phyloP scores from a whole-genome alignment of 2,113 vertebrate genomes.

The Larimichthys crocea region DNA sequence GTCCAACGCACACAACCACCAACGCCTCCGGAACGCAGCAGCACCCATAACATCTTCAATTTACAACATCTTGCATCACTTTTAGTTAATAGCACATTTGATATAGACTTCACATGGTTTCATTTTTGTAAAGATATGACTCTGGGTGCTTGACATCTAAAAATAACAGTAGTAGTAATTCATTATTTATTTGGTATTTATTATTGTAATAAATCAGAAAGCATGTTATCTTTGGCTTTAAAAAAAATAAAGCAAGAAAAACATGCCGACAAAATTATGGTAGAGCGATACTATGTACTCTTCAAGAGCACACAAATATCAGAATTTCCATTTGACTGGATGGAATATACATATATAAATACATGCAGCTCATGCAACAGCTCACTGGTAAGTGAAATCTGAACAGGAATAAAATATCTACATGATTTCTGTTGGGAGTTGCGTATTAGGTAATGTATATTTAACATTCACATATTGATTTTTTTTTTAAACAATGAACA shows the following conservation, averaged over 20 bases:
- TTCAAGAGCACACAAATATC: conserved; percentile 72
- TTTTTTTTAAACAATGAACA: not conserved
- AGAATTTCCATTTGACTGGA: conserved; percentile 63
- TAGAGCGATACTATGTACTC: conserved; percentile 64
- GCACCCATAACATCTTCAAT: not conserved
- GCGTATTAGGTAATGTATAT: too few species aligned
- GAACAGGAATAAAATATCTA: not conserved
- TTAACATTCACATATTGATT: not conserved
- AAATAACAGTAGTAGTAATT: conserved; percentile 72
- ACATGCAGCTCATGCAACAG: not conserved
- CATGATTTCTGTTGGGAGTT: not conserved
- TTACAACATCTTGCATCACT: conserved; percentile 27
- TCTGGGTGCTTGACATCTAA: conserved; percentile 72
- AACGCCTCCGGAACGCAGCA: not conserved
- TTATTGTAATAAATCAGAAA: conserved; percentile 78
- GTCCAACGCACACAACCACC: not conserved
- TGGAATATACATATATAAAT: conserved; percentile 4
- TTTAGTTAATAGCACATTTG: conserved; percentile 48
- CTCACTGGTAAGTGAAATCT: not conserved
- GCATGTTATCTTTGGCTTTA: conserved; percentile 57
- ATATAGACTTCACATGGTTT: conserved; percentile 43
- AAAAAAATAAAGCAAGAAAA: conserved; percentile 32
- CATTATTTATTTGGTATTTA: conserved; percentile 57
- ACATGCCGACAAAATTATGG: conserved; percentile 14
- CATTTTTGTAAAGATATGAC: conserved; percentile 70